Evolutionary conservation across 2,888 invertebrate species (phyloP), one percentile per base, ranked within the genome.

Genomic region (Cryptus armator): DNA sequence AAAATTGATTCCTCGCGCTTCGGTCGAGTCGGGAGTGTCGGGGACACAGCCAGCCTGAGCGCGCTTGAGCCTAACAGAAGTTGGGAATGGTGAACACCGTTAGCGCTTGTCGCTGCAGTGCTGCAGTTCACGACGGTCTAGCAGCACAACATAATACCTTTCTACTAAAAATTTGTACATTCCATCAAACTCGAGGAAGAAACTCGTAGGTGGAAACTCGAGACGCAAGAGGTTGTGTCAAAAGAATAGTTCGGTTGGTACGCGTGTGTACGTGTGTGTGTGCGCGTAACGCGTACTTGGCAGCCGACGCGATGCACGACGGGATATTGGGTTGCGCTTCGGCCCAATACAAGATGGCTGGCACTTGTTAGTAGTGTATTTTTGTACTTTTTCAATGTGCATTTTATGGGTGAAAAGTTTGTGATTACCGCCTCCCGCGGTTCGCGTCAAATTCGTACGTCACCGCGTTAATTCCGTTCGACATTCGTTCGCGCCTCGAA

Each of bases 331-430:
- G 86, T 87, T 88, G 88, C 89, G 89, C 90, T 90, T 89, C 87
- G 88, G 87, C 84, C 87, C 88, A 88, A 91, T 90, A 91, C 93
- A 94, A 94, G 92, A 94, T 94, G 94, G 94, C 94, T 93, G 94
- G 92, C 94, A 94, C 94, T 94, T 94, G 94, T 94, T 94, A 93
- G 94, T 91, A 90, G 90, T 91, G 90, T 92, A 91, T 91, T 90
- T 92, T 91, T 90, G 87, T 89, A 89, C 83, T 75, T 86, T 80
- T 88, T 86, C 83, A 84, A 90, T 89, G 90, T 88, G 88, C 83
- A 88, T 90, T 89, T 89, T 83, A 76, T 86, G 86, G 87, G 88
- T 88, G 79, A 86, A 74, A 70, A 77, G 81, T 81, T 53, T 56
- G 64, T 46, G 66, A 75, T 80, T 51, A 6, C 16, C 70, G 74